A percentile compares a stretch with the other conserved stretches of the same genome.
Evolutionary conservation across 1,140 invertebrate genomes (phyloP).

Genomic region (Tetramorium simillimum): DNA sequence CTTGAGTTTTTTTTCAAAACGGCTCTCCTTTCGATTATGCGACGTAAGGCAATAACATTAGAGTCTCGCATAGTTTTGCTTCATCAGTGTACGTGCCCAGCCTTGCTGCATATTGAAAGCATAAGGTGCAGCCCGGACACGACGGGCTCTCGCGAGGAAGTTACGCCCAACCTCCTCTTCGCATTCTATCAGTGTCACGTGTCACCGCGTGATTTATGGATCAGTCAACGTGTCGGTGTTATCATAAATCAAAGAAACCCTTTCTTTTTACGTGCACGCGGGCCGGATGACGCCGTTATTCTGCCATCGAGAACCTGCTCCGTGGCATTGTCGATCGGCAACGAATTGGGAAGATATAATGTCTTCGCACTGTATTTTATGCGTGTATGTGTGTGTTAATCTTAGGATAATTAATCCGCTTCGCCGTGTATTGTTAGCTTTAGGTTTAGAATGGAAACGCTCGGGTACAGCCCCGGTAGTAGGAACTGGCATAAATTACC

Average conservation of each 20-base stretch:
- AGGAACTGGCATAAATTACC: constrained; percentile 7
- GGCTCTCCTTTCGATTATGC: not conserved
- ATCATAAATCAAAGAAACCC: constrained; percentile 49
- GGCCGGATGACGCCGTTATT: constrained; percentile 29
- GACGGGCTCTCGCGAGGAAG: constrained; percentile 11
- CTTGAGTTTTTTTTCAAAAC: not conserved
- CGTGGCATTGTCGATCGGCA: constrained; percentile 3
- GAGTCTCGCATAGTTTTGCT: not conserved
- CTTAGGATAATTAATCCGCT: constrained; percentile 22
- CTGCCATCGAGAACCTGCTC: not conserved
- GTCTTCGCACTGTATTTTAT: not conserved
- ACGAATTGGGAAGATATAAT: constrained; percentile 3
- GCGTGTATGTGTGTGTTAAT: not conserved
- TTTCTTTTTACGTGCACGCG: constrained; percentile 17
- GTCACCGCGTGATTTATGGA: constrained; percentile 41
- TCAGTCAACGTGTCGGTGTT: constrained; percentile 36
- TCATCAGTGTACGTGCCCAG: not conserved
- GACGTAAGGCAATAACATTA: not conserved
- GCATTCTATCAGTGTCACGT: constrained; percentile 46
- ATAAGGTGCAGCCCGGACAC: not conserved
- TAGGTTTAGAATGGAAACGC: constrained; percentile 20
- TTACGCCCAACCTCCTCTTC: constrained; percentile 27
- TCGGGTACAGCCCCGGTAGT: not conserved
- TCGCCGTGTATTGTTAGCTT: constrained; percentile 1
- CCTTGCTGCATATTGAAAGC: constrained; percentile 1